phyloP scores from a whole-genome alignment of 1,140 invertebrate species.

The Drosophila miranda region DNA sequence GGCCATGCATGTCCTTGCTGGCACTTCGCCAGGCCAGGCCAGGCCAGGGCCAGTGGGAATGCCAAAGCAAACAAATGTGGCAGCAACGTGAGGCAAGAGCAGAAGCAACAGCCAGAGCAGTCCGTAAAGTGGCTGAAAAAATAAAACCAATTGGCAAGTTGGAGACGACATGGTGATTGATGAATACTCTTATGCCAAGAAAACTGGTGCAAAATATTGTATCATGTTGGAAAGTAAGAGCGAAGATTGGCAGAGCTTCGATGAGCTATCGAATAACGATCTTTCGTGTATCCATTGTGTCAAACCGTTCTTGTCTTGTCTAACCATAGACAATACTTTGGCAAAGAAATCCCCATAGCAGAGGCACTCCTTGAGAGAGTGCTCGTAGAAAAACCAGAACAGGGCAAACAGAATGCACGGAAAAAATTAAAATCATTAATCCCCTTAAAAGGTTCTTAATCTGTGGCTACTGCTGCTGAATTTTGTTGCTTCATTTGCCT shows the following conservation, averaged over 20 bases:
- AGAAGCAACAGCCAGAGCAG: too few relatives aligned
- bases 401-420: conserved; percentile 31
- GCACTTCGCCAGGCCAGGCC: conserved; percentile 56
- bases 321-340: too few relatives aligned
- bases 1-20: conserved; percentile 62
- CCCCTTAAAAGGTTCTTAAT: conserved; percentile 82
- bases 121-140: conserved; percentile 43
- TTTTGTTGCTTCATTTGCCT: conserved; percentile 69
- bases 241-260: background rate
- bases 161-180: background rate
- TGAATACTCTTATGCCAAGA: conserved; percentile 8
- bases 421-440: conserved; percentile 72
- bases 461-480: conserved; percentile 70
- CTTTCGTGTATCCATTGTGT: background rate
- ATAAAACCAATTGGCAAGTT: background rate
- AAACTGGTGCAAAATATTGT: background rate
- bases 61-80: conserved; percentile 64
- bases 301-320: too few relatives aligned
- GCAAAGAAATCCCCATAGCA: background rate
- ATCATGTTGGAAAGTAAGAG: background rate
- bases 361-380: background rate
- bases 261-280: too few relatives aligned
- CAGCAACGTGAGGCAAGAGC: conserved; percentile 35
- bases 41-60: conserved; percentile 49
- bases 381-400: conserved; percentile 30